phyloP scores from a whole-genome alignment of 2,113 vertebrate genomes.

The Myrmecophaga tridactyla region DNA sequence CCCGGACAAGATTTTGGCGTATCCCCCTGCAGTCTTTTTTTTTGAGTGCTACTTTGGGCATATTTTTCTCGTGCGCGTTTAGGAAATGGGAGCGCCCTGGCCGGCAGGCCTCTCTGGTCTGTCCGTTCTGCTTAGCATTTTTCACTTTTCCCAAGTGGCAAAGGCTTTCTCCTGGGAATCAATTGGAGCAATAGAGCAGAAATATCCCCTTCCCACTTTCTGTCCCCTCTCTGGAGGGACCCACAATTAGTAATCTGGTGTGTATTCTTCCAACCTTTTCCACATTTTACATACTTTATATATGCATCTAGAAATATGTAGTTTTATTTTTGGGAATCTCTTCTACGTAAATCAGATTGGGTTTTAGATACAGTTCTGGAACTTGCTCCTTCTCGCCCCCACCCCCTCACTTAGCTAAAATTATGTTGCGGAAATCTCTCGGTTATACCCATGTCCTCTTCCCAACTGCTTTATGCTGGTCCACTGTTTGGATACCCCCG shows the following conservation, averaged over 20 bases:
- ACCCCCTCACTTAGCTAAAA: too few relatives aligned
- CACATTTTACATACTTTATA: not conserved
- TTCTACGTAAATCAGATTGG: not conserved
- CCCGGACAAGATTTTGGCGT: not conserved
- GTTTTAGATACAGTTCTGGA: not conserved
- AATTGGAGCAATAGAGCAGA: not conserved
- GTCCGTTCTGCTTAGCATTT: too few relatives aligned
- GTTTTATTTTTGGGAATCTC: not conserved
- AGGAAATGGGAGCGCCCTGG: not conserved
- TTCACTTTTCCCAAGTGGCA: not conserved
- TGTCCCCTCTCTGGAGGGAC: not conserved
- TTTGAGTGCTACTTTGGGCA: not conserved
- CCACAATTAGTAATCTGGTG: not conserved
- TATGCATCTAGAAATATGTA: not conserved
- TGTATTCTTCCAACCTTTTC: not conserved
- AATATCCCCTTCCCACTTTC: rapidly evolving
- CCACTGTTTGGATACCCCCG: rapidly evolving
- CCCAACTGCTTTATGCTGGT: rapidly evolving
- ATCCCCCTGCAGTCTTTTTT: too few relatives aligned
- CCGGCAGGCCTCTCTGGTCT: too few relatives aligned
- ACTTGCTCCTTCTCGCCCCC: not conserved
- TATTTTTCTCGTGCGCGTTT: too few relatives aligned
- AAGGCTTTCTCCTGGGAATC: not conserved
- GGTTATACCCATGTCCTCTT: too few relatives aligned
- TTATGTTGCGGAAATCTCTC: not conserved